Evolutionary conservation across 2,888 invertebrate genomes (phyloP), one percentile per base, ranked within the genome.

Genomic region (Diploptera punctata): DNA sequence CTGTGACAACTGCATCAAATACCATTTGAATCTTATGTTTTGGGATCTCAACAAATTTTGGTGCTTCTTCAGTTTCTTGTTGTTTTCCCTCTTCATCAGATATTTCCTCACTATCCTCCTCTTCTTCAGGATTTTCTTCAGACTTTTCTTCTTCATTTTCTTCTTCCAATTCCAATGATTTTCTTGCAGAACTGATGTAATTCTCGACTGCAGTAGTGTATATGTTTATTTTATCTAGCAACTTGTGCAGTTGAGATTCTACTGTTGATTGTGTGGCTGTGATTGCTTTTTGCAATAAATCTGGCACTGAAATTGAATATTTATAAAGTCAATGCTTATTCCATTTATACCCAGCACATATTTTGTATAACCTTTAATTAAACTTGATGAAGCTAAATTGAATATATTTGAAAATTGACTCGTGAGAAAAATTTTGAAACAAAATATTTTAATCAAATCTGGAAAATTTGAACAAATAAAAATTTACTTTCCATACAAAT

Each of bases 151-250:
- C 13, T 26, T 18, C 21, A 38, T 60, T 24, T 9, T 31, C 18
- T 3, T 61, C 62, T 16, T 26, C 49, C 16, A 9, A 3, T 44
- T 0, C 16, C 1, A 24, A 18, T 33, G 21, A 13, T 16, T 54
- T n/a, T 18, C 1, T 9, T 7, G 29, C 16, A 26, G 1, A 4
- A 2, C 29, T 65, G 13, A 65, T 1, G 26, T 9, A 44, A 1
- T 26, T 65, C 16, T 89, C 88, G 1, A 89, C 81, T 0, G 86
- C 85, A 0, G 88, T 85, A 2, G 90, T 91, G 38, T 81, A 78
- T 67, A 78, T 79, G 75, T 81, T 81, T 29, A 82, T 78, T 57
- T 77, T 81, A 33, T 76, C 75, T 82, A 82, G 81, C 16, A 82
- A 75, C 4, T 76, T 74, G 67, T 81, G 80, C 16, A 83, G 76